phyloP scores from a whole-genome alignment of 2,888 invertebrate species.

The Linnaemya tessellans region DNA sequence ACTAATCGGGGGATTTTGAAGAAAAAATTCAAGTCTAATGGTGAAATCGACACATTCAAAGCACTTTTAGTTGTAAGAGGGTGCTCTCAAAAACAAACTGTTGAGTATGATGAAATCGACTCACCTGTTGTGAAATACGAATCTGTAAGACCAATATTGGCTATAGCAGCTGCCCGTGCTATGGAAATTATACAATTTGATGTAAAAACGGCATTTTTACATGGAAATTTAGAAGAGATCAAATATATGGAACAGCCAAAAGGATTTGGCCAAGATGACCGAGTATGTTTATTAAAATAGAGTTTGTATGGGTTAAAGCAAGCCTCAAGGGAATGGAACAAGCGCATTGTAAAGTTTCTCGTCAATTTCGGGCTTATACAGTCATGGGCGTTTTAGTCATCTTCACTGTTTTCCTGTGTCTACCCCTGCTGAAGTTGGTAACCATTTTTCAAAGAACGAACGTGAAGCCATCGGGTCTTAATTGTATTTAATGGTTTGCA shows the following conservation, averaged over 20 bases:
- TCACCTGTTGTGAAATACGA: constrained; percentile 71
- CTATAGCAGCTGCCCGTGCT: constrained; percentile 63
- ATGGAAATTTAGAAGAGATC: constrained; percentile 60
- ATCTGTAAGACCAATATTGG: constrained; percentile 64
- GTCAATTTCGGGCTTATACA: constrained; percentile 51
- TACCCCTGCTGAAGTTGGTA: too few species aligned
- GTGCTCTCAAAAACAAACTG: too few species aligned
- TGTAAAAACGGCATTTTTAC: constrained; percentile 72
- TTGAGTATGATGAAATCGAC: constrained; percentile 73
- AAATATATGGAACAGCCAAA: constrained; percentile 72
- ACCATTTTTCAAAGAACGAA: too few species aligned
- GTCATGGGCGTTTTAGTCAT: constrained; percentile 29
- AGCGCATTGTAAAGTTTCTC: constrained; percentile 52
- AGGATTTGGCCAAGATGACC: constrained; percentile 67
- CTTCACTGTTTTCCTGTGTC: too few species aligned
- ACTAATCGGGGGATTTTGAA: constrained; percentile 68
- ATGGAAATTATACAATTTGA: constrained; percentile 70
- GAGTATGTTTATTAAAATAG: constrained; percentile 66
- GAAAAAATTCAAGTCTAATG: constrained; percentile 58
- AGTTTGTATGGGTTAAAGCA: constrained; percentile 71
- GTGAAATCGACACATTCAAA: constrained; percentile 56
- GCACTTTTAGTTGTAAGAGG: too few species aligned
- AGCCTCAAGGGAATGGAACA: constrained; percentile 66
- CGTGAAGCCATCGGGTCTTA: too few species aligned
- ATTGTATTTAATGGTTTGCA: too few species aligned